A percentile compares a stretch with the other conserved stretches of the same genome.
Conservation (phyloP, 2,113 vertebrate species). For the Dromiciops gliroides region DNA sequence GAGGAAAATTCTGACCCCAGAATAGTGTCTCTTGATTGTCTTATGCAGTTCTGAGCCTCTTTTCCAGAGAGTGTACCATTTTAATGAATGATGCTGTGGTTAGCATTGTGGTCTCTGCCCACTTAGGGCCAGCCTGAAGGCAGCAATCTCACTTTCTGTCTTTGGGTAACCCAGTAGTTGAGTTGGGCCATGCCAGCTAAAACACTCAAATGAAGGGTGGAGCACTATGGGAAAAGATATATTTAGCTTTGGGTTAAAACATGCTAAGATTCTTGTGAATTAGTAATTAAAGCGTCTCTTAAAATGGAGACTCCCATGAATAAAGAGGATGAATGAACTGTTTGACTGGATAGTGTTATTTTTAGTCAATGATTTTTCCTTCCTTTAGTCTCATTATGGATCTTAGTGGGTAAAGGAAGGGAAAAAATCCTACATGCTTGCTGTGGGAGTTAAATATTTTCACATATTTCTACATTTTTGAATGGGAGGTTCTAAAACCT, state of each 20-base stretch:
- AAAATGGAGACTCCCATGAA: conserved; percentile 57
- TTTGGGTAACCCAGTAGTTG: conserved; percentile 26
- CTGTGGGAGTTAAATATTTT: neutral
- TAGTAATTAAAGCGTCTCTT: conserved; percentile 58
- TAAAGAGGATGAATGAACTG: conserved; percentile 46
- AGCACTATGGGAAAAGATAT: conserved; percentile 48
- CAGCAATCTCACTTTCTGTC: conserved; percentile 24
- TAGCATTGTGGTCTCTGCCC: neutral
- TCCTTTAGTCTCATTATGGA: conserved; percentile 34
- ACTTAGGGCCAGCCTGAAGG: neutral
- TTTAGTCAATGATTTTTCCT: conserved; percentile 41
- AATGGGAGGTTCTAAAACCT: neutral
- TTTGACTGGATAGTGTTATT: conserved; percentile 47
- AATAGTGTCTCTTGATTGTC: neutral
- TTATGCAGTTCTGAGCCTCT: neutral
- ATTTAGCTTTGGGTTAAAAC: conserved; percentile 52
- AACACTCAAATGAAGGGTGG: conserved; percentile 15
- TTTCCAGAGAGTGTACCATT: neutral
- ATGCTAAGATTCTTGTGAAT: conserved; percentile 46
- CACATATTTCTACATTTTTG: neutral
- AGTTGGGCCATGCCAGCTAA: conserved; percentile 16
- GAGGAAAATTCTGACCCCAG: neutral
- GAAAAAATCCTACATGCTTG: conserved; percentile 15
- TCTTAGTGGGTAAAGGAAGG: conserved; percentile 24
- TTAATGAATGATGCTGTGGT: conserved; percentile 5